A percentile compares a stretch with the other conserved stretches of the same genome.
Conservation (phyloP, 2,888 invertebrate genomes). For the Hedychridium roseum region DNA sequence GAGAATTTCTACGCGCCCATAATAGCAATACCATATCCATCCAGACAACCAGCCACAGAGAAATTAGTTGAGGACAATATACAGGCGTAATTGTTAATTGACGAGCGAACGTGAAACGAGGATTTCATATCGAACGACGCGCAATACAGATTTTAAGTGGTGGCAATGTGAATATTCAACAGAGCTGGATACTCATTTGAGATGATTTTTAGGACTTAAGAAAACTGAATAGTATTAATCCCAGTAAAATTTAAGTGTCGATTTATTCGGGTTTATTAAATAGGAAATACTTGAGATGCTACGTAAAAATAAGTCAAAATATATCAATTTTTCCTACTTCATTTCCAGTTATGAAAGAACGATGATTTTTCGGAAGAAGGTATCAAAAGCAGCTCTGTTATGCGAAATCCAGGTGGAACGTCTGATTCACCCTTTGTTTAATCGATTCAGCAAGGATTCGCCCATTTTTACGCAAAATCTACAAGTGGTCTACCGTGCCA, state of each 20-base stretch:
- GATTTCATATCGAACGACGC: not conserved
- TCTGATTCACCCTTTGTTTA: too few species aligned
- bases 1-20: constrained; percentile 24
- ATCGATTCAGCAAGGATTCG: too few species aligned
- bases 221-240: constrained; percentile 6
- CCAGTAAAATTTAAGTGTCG: too few species aligned
- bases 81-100: constrained; percentile 12
- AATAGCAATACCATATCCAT: constrained; percentile 41
- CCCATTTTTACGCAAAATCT: too few species aligned
- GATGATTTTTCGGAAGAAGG: too few species aligned
- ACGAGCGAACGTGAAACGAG: constrained; percentile 1
- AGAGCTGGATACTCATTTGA: not conserved
- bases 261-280: too few species aligned
- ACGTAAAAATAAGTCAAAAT: too few species aligned
- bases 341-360: too few species aligned
- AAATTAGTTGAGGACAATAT: constrained; percentile 37
- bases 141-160: too few species aligned
- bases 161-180: not conserved
- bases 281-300: too few species aligned
- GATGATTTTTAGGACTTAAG: not conserved
- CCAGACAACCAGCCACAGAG: constrained; percentile 42
- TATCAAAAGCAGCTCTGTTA: constrained; percentile 20
- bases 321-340: too few species aligned
- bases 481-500: too few species aligned
- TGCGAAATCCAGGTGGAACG: constrained; percentile 25